phyloP scores from a whole-genome alignment of 1,140 invertebrate species.

The Eulimnadia texana region DNA sequence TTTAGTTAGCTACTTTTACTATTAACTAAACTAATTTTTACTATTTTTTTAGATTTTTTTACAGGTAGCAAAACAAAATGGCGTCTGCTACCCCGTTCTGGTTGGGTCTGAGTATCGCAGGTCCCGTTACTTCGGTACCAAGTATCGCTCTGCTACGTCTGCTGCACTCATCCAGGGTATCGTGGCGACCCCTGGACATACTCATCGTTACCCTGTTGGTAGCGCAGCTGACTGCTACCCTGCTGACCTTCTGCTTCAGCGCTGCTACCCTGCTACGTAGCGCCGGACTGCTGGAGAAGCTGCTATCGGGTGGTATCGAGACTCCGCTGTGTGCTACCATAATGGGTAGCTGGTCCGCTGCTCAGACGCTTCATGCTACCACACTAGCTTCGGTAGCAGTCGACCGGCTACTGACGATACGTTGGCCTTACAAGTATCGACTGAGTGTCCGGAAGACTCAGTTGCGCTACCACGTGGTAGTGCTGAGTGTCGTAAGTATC shows the following conservation, averaged over 20 bases:
- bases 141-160: conserved; percentile 25
- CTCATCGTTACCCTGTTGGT: conserved; percentile 35
- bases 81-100: conserved; percentile 20
- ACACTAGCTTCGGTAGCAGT: conserved; percentile 36
- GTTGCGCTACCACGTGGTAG: conserved; percentile 38
- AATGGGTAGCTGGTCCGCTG: conserved; percentile 34
- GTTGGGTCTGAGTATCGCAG: conserved; percentile 18
- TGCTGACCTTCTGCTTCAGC: conserved; percentile 9
- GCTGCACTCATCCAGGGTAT: conserved; percentile 35
- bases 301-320: not conserved
- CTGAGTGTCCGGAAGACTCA: conserved; percentile 35
- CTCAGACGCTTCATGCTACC: conserved; percentile 37
- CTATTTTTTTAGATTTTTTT: too few species aligned
- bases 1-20: too few species aligned
- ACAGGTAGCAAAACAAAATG: too few species aligned
- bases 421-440: conserved; percentile 33
- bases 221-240: conserved; percentile 1
- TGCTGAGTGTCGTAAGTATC: conserved; percentile 33
- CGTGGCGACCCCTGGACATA: conserved; percentile 38
- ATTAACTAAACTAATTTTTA: too few species aligned
- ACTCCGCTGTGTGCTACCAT: conserved; percentile 31
- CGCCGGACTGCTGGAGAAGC: not conserved
- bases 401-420: conserved; percentile 33
- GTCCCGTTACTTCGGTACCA: conserved; percentile 20
- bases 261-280: not conserved